Percentiles rank a stretch among this genome's conserved stretches.
These are phyloP conservation scores for Onthophagus sagittarius DNA, from an alignment of 2,888 invertebrate species.

Conservation along the genomic window DNA sequence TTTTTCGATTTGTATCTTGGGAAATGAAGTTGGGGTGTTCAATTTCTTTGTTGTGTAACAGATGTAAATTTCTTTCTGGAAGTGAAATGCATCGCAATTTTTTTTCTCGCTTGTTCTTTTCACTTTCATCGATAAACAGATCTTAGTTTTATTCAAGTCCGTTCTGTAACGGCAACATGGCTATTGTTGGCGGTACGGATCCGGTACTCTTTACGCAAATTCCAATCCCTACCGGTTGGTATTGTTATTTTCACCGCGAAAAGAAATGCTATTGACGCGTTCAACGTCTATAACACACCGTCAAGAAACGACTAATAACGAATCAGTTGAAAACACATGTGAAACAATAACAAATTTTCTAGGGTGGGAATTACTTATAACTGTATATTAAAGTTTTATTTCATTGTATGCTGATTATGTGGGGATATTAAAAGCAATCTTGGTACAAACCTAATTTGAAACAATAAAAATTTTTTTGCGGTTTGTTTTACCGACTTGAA, in stretches of 20 bases:
- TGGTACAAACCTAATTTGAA: too few species aligned
- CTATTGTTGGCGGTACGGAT: neutral
- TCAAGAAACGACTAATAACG: neutral
- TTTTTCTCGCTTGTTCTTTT: neutral
- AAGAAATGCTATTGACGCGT: neutral
- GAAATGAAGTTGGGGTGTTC: neutral
- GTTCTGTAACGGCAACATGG: slow-evolving; percentile 6
- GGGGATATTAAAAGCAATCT: neutral
- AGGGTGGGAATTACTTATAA: neutral
- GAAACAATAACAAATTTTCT: neutral
- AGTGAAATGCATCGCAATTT: neutral
- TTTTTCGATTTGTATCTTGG: neutral
- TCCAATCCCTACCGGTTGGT: slow-evolving; percentile 2
- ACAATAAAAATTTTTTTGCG: neutral
- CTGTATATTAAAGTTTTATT: neutral
- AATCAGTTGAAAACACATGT: neutral
- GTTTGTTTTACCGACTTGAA: too few species aligned
- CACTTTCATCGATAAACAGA: neutral
- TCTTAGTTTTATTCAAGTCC: neutral
- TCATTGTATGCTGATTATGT: too few species aligned
- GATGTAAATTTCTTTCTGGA: neutral
- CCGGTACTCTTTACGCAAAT: slow-evolving; percentile 14
- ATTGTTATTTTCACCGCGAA: neutral
- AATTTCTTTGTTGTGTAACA: neutral
- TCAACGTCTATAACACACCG: neutral